Conservation (phyloP, 2,113 vertebrate species). For the Bufo bufo region DNA sequence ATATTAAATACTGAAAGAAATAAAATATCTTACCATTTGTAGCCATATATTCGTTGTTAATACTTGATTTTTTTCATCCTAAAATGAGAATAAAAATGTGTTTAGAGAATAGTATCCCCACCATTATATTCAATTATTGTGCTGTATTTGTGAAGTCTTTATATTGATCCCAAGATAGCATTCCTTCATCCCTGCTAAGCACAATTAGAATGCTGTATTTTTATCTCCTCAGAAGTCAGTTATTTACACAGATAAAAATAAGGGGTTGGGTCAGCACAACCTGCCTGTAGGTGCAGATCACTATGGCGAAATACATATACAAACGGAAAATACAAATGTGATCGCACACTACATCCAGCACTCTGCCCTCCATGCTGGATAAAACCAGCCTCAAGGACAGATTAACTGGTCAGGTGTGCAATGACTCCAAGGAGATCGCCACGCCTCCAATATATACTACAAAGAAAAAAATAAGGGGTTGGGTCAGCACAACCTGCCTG, state of each 20-base stretch:
- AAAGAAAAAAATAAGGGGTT: too few species aligned
- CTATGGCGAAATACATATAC: too few species aligned
- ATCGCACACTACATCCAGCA: too few species aligned
- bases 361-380: too few species aligned
- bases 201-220: conserved; percentile 1
- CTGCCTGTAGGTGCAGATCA: too few species aligned
- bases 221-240: conserved; percentile 4
- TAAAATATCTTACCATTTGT: conserved; percentile 80
- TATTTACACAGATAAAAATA: neutral
- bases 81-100: conserved; percentile 59
- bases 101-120: conserved; percentile 8
- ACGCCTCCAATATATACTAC: too few species aligned
- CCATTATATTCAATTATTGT: conserved; percentile 35
- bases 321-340: too few species aligned
- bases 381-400: too few species aligned
- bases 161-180: conserved; percentile 35
- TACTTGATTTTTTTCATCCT: conserved; percentile 98
- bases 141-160: neutral
- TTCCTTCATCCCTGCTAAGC: conserved; percentile 2
- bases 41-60: conserved; percentile 95
- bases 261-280: too few species aligned
- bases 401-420: too few species aligned
- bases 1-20: neutral
- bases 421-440: too few species aligned
- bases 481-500: too few species aligned